phyloP scores from a whole-genome alignment of 92 coral and sea anemone genomes.

The Desmophyllum pertusum region DNA sequence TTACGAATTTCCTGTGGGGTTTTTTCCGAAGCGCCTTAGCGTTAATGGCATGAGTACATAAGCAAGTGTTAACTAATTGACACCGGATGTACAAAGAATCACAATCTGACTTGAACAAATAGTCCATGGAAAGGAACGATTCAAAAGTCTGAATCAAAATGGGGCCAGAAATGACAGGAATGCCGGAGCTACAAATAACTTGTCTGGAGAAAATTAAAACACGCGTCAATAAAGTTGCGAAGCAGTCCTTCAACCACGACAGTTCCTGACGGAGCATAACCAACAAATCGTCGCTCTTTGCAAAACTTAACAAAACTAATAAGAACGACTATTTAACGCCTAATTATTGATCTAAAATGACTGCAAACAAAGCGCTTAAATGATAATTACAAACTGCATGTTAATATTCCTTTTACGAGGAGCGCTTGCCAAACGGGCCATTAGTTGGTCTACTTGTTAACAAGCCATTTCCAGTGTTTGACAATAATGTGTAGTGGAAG shows the following conservation, averaged over 20 bases:
- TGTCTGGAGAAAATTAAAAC: slow-evolving; percentile 14
- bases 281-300: not conserved
- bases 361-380: slow-evolving; percentile 21
- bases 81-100: slow-evolving; percentile 41
- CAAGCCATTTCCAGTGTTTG: slow-evolving; percentile 7
- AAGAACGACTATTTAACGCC: slow-evolving; percentile 26
- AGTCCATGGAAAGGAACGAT: not conserved
- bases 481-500: not conserved
- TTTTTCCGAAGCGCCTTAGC: slow-evolving; percentile 13
- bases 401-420: not conserved
- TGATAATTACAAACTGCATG: slow-evolving; percentile 10
- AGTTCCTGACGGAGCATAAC: slow-evolving; percentile 2
- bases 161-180: slow-evolving; percentile 13
- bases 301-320: slow-evolving; percentile 21
- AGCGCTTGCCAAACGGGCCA: slow-evolving; percentile 6
- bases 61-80: slow-evolving; percentile 21
- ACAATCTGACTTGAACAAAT: slow-evolving; percentile 34
- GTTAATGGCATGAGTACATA: slow-evolving; percentile 40
- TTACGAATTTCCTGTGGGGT: slow-evolving; percentile 24
- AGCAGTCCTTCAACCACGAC: not conserved
- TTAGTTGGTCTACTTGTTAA: slow-evolving; percentile 19
- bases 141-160: not conserved
- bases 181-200: not conserved
- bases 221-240: not conserved
- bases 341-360: slow-evolving; percentile 38